A percentile compares a stretch with the other conserved stretches of the same genome.
Evolutionary conservation across 2,797 vertebrate genomes (phyloP).

Genomic region (Echeneis naucrates): DNA sequence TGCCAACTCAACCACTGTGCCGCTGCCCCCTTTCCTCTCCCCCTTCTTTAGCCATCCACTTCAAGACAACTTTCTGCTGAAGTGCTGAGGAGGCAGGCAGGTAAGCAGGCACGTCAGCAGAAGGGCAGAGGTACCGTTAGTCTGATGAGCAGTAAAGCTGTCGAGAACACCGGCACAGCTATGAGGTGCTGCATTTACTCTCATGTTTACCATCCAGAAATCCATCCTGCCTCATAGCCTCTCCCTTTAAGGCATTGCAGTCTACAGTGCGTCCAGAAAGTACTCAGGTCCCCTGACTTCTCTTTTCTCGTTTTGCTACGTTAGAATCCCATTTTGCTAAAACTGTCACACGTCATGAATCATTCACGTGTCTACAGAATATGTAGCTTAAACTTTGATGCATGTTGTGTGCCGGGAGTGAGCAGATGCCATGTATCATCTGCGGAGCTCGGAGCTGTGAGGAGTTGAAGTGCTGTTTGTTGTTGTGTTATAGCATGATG

Average conservation of each 20-base stretch:
- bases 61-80: conserved; percentile 74
- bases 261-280: neutral
- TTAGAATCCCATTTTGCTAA: no score
- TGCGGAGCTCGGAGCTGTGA: conserved; percentile 25
- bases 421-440: conserved; percentile 36
- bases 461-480: conserved; percentile 47
- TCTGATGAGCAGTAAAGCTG: conserved; percentile 78
- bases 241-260: neutral
- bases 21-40: conserved; percentile 21
- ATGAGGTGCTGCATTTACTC: conserved; percentile 54
- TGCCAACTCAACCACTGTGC: conserved; percentile 29
- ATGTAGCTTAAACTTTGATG: conserved; percentile 21
- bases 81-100: conserved; percentile 79
- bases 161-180: conserved; percentile 65
- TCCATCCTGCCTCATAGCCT: neutral
- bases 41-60: conserved; percentile 54
- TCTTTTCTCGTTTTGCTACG: no score
- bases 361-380: no score
- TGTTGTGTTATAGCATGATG: conserved; percentile 64
- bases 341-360: no score
- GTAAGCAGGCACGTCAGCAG: conserved; percentile 77
- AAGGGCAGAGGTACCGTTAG: conserved; percentile 78
- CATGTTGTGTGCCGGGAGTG: neutral
- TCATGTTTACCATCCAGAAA: conserved; percentile 48
- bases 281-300: no score